These are phyloP conservation scores for Sebastes matsubarae DNA, from an alignment of 2,797 vertebrate species.

Conservation along the genomic window DNA sequence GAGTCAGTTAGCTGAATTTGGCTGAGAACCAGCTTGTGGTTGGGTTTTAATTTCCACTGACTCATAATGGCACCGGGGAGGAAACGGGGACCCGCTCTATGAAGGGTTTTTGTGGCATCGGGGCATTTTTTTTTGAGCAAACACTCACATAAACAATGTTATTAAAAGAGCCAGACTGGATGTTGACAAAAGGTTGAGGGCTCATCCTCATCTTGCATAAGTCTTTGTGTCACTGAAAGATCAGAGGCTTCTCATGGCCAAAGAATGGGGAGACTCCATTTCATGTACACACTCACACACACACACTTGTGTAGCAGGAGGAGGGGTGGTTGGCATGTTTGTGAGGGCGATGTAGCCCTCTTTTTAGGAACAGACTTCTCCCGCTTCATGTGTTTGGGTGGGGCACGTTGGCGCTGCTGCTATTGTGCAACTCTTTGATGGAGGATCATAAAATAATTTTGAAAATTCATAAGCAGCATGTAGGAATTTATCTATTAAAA, in stretches of 20 bases:
- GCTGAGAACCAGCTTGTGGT: constrained; percentile 91
- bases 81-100: constrained; percentile 59
- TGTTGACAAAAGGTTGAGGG: constrained; percentile 55
- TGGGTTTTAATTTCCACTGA: constrained; percentile 87
- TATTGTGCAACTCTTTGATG: constrained; percentile 29
- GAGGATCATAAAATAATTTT: constrained; percentile 5
- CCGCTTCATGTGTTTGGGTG: constrained; percentile 47
- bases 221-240: constrained; percentile 66
- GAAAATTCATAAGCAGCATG: not conserved
- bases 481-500: constrained; percentile 5
- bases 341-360: constrained; percentile 38
- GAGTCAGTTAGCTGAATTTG: constrained; percentile 92
- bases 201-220: constrained; percentile 53
- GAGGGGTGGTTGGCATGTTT: constrained; percentile 52
- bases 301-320: constrained; percentile 20
- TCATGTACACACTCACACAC: constrained; percentile 27
- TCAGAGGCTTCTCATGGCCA: constrained; percentile 60
- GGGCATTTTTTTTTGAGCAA: constrained; percentile 51
- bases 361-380: constrained; percentile 43
- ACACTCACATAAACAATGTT: constrained; percentile 62
- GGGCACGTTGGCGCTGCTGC: constrained; percentile 27
- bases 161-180: constrained; percentile 32
- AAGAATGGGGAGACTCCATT: constrained; percentile 48
- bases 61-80: constrained; percentile 66
- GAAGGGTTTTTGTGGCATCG: constrained; percentile 57